A percentile compares a stretch with the other conserved stretches of the same genome.
phyloP scores from a whole-genome alignment of 2,113 vertebrate genomes.

The Coturnix japonica region DNA sequence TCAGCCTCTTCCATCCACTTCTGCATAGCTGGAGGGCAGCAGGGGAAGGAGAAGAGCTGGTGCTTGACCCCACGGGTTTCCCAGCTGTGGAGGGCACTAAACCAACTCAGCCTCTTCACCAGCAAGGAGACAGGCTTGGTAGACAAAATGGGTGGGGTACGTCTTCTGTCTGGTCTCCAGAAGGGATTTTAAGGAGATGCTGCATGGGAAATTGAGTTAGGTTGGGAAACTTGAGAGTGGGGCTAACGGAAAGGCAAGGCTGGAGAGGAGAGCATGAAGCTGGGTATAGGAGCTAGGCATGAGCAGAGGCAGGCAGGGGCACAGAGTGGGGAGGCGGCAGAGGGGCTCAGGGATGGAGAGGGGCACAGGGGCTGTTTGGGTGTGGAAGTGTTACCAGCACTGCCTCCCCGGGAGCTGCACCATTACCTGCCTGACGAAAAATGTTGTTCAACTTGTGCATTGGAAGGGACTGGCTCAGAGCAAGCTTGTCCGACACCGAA shows the following conservation, averaged over 20 bases:
- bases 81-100: background rate
- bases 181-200: conserved; percentile 23
- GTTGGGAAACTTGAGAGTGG: background rate
- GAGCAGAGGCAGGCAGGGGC: background rate
- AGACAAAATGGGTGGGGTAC: background rate
- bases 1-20: background rate
- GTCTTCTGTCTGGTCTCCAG: conserved; percentile 33
- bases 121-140: background rate
- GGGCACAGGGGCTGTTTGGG: background rate
- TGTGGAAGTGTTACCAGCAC: background rate
- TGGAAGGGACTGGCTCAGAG: conserved; percentile 47
- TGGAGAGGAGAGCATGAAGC: background rate
- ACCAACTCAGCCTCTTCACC: background rate
- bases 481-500: conserved; percentile 54
- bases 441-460: conserved; percentile 67
- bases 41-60: background rate
- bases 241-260: background rate
- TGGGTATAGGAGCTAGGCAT: rapidly evolving
- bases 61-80: background rate
- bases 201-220: background rate
- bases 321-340: rapidly evolving
- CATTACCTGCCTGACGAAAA: conserved; percentile 59
- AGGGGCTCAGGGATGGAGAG: background rate
- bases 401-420: background rate
- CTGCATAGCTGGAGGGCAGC: rapidly evolving